Conservation (phyloP, 1,140 invertebrate genomes). For the Drosophila oshimai region DNA sequence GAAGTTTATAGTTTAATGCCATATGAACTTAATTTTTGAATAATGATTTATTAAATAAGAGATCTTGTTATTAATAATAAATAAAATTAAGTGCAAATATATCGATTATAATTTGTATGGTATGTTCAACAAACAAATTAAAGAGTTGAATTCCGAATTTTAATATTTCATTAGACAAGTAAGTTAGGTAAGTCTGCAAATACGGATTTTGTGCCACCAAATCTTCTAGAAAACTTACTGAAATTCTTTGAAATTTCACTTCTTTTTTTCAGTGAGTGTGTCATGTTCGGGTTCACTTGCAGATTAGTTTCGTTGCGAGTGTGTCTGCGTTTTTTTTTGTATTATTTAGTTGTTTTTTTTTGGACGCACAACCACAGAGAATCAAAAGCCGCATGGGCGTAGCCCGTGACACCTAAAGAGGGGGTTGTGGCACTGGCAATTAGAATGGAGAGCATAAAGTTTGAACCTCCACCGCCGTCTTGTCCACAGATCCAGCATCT, state of each 20-base stretch:
- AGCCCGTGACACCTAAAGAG: slow-evolving; percentile 37
- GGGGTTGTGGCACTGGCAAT: slow-evolving; percentile 22
- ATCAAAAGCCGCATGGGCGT: slow-evolving; percentile 54
- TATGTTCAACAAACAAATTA: too few relatives aligned
- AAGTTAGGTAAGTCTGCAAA: too few relatives aligned
- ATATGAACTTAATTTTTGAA: too few relatives aligned
- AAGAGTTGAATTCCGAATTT: too few relatives aligned
- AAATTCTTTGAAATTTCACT: background rate
- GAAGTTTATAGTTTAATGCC: too few relatives aligned
- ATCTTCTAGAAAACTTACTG: too few relatives aligned
- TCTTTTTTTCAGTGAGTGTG: slow-evolving; percentile 10
- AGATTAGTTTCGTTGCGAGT: slow-evolving; percentile 73
- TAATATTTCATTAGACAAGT: too few relatives aligned
- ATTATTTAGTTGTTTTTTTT: slow-evolving; percentile 59
- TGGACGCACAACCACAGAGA: slow-evolving; percentile 33
- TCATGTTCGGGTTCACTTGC: slow-evolving; percentile 63
- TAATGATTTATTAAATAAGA: too few relatives aligned
- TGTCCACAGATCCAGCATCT: slow-evolving; percentile 1
- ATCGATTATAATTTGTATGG: too few relatives aligned
- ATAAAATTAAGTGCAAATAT: too few relatives aligned
- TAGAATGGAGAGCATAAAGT: slow-evolving; percentile 49
- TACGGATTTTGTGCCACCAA: too few relatives aligned
- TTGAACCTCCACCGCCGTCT: slow-evolving; percentile 9
- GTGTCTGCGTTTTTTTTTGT: slow-evolving; percentile 44
- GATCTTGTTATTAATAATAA: too few relatives aligned